Conservation (phyloP, 1,140 invertebrate genomes). For the Procambarus virginalis region DNA sequence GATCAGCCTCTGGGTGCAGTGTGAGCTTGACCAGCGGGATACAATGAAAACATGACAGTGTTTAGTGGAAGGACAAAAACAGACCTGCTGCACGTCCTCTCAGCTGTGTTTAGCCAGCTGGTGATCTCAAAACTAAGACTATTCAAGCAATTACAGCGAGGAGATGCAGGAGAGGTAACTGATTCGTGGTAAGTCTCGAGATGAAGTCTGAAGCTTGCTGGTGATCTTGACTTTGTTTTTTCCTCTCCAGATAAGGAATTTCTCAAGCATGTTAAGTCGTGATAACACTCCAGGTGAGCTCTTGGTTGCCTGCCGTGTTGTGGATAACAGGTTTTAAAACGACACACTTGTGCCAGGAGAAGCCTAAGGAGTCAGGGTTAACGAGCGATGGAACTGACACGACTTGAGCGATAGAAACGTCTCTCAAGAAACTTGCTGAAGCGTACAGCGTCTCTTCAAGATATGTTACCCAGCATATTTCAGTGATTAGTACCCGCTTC, state of each 20-base stretch:
- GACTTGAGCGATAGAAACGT: not conserved
- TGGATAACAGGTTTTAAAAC: not conserved
- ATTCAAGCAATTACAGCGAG: conserved; percentile 14
- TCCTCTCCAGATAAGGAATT: not conserved
- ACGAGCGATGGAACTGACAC: not conserved
- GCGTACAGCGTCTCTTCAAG: not conserved
- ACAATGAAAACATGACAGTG: conserved; percentile 10
- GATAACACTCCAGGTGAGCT: not conserved
- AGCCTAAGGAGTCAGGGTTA: not conserved
- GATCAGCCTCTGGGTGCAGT: not conserved
- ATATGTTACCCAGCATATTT: not conserved
- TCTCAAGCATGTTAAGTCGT: not conserved
- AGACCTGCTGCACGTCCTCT: not conserved
- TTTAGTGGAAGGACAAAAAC: not conserved
- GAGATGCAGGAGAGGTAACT: not conserved
- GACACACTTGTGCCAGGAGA: not conserved
- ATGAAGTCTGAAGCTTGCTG: not conserved
- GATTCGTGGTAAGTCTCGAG: not conserved
- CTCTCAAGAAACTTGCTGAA: not conserved
- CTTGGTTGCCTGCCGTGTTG: not conserved
- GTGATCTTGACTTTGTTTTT: not conserved
- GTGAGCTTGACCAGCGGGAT: not conserved
- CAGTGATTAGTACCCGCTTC: not conserved
- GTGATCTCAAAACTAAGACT: not conserved
- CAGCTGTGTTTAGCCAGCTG: not conserved